Evolutionary conservation across 2,888 invertebrate species (phyloP), one percentile per base, ranked within the genome.

Genomic region (Brachyopa scutellaris): DNA sequence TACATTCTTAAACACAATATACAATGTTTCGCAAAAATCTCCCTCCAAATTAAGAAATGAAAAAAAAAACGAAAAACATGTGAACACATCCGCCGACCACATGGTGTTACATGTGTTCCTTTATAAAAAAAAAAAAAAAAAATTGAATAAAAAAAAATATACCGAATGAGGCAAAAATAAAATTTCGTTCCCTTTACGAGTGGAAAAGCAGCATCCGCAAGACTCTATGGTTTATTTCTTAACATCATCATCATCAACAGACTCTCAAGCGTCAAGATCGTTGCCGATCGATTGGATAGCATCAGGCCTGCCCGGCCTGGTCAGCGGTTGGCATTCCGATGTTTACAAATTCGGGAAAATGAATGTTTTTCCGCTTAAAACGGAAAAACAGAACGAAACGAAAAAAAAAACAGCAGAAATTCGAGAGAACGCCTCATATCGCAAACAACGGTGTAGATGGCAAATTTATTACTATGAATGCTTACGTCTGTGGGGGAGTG

Each of bases 241-340:
- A 77, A 61, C 76, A 59, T 21, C 69, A 70, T 64, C 69, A 59
- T 72, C 38, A 45, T 59, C 57, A 15, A 59, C 51, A 72, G 64
- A 66, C 59, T 21, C 57, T 45, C 11, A 66, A 78, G 78, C 66
- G 59, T 72, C 62, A 51, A 72, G 51, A 51, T 53, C 29, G 36
- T 29, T 59, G 42, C n/a, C 64, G 47, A 78, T 70, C 77, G 26
- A 36, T 53, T 45, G 51, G 11, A 55, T 61, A 36, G 36, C 15
- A 42, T 36, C 23, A 53, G 67, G 36, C n/a, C n/a, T 11, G 21
- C 26, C 36, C 11, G 31, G n/a, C 5, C 23, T n/a, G 13, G 11
- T 29, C 33, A 26, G 4, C 5, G 31, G 26, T n/a, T 17, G 29
- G 69, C 69, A 59, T 59, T 69, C 69, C 69, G 6, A 40, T 69